Conservation (phyloP, 2,888 invertebrate genomes). For the Rhingia rostrata region DNA sequence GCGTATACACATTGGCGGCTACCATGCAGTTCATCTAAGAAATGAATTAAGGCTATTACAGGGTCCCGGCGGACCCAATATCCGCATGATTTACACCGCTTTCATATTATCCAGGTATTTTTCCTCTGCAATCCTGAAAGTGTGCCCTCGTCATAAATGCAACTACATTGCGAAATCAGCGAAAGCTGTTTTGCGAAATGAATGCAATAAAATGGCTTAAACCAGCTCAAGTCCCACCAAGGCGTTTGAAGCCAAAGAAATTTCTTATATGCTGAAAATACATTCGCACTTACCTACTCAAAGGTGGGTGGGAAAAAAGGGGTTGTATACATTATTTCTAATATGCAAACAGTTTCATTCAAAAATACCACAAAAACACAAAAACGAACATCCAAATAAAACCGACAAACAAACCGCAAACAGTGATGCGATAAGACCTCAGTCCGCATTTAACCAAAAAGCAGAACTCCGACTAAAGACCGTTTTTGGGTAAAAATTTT, state of each 20-base stretch:
- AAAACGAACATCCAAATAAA: constrained; percentile 28
- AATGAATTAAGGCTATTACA: constrained; percentile 63
- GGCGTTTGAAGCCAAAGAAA: constrained; percentile 22
- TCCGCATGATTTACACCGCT: constrained; percentile 56
- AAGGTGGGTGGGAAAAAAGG: neutral
- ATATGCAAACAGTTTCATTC: constrained; percentile 37
- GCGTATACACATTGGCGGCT: constrained; percentile 19
- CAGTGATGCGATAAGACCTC: constrained; percentile 69
- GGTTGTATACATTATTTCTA: constrained; percentile 36
- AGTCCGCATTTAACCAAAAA: constrained; percentile 40
- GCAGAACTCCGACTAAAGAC: constrained; percentile 17
- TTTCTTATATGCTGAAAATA: constrained; percentile 40
- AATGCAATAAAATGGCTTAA: constrained; percentile 56
- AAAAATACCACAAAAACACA: constrained; percentile 21
- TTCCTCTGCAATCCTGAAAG: neutral
- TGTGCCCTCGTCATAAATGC: constrained; percentile 46
- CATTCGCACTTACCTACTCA: neutral
- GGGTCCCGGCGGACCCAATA: constrained; percentile 53
- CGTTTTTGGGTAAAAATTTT: constrained; percentile 31
- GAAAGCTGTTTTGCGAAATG: constrained; percentile 39
- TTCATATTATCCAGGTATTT: constrained; percentile 30
- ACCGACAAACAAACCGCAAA: constrained; percentile 63
- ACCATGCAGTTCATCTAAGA: constrained; percentile 64
- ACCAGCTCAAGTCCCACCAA: neutral
- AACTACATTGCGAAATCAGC: constrained; percentile 56